Evolutionary conservation across 2,888 invertebrate species (phyloP), one percentile per base, ranked within the genome.

Genomic region (Cheilosia impressa): DNA sequence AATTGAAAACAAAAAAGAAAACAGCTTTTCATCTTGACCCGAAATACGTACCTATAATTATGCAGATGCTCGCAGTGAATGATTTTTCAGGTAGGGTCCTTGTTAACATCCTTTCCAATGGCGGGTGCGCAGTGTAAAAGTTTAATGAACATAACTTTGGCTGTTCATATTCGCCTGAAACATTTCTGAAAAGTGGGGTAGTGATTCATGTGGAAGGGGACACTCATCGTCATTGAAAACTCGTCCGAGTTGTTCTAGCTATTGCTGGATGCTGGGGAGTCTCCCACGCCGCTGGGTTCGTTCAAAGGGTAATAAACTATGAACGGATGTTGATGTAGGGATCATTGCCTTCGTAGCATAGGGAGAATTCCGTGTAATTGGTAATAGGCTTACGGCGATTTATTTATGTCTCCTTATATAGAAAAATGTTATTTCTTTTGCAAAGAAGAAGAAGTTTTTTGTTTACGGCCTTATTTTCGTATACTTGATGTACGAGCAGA

Each of bases 11-110:
- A 17, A 9, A 53, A 53, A 15, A 27, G 4, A 4, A 6, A 47
- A 17, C 13, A 38, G 38, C 19, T 38, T 22, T 38, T 13, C 57
- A 38, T 58, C 57, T 58, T 58, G 57, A 58, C 57, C 57, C 38
- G 38, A 38, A 58, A 38, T 58, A 38, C 15, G 38, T 31, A 31
- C 2, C 7, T 31, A 31, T 38, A 58, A 38, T 13, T 38, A 38
- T 58, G 17, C 22, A 58, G 19, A 41, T 58, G 17, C 13, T 38
- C 27, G 27, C 15, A 13, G 57, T 38, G 38, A 58, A 58, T 34
- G 38, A 22, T 22, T 38, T 58, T 22, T 38, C 19, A 58, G 31
- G 38, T 15, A 38, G 22, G 22, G 15, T 38, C 15, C 38, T 38
- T 57, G 13, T 4, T 45, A 2, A 9, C 9, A 2, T 31, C 31